phyloP scores from a whole-genome alignment of 2,113 vertebrate genomes.

The Macquaria australasica region DNA sequence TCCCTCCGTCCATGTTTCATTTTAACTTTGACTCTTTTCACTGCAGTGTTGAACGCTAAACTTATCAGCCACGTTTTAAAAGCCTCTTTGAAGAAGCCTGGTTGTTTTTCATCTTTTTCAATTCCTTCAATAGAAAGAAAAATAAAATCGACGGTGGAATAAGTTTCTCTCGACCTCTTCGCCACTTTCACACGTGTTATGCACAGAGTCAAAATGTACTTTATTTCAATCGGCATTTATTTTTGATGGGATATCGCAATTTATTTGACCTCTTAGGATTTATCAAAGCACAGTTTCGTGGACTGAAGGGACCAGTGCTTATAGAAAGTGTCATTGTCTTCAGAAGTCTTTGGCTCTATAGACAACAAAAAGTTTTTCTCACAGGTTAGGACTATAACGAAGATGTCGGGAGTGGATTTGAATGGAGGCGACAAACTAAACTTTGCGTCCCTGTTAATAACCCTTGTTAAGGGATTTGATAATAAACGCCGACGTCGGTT shows the following conservation, averaged over 20 bases:
- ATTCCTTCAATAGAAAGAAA: not conserved
- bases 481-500: slow-evolving; percentile 52
- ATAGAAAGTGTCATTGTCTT: slow-evolving; percentile 46
- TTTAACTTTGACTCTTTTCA: slow-evolving; percentile 20
- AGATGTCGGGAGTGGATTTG: slow-evolving; percentile 39
- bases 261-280: not conserved
- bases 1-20: slow-evolving; percentile 39
- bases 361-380: slow-evolving; percentile 33
- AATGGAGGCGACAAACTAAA: slow-evolving; percentile 31
- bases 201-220: not conserved
- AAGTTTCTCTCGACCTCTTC: not conserved
- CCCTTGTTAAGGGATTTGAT: slow-evolving; percentile 50
- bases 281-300: not conserved
- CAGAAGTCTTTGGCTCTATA: slow-evolving; percentile 20
- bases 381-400: slow-evolving; percentile 26
- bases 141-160: not conserved
- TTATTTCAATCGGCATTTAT: not conserved
- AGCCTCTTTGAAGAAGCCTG: slow-evolving; percentile 5
- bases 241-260: not conserved
- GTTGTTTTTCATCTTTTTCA: slow-evolving; percentile 13
- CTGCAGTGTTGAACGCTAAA: slow-evolving; percentile 20
- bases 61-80: slow-evolving; percentile 44
- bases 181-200: slow-evolving; percentile 19
- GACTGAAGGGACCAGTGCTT: not conserved
- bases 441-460: slow-evolving; percentile 27